Evolutionary conservation across 2,888 invertebrate genomes (phyloP), one percentile per base, ranked within the genome.

Genomic region (Timema podura): DNA sequence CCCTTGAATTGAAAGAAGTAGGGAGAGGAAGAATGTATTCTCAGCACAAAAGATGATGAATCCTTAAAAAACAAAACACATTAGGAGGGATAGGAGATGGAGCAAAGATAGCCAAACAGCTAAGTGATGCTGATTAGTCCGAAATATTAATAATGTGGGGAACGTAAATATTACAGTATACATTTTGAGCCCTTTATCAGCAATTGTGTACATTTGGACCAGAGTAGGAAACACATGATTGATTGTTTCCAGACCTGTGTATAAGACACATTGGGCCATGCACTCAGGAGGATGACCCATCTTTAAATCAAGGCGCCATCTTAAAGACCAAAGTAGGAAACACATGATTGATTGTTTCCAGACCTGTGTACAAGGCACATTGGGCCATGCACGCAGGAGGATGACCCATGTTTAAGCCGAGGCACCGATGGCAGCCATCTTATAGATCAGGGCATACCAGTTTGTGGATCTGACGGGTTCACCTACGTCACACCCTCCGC

Each of bases 401-500:
- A 61, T 45, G 61, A 61, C 61, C 61, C 61, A 10, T 61, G 61
- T 45, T 30, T 30, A 13, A 16, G 61, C 44, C 30, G 61, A 8
- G 44, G 30, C 2, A 45, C 30, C 61, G n/a, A n/a, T n/a, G n/a
- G n/a, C n/a, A n/a, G n/a, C n/a, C 46, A 48, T 11, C 54, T 68
- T 48, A 45, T 51, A 1, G 71, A 49, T 10, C 75, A 72, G 11
- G 74, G 76, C 45, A 71, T 74, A 30, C 77, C 78, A 6, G 77
- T 79, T 0, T 79, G 79, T 72, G 78, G 77, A 7, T 76, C 76
- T 11, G 76, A 79, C 69, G 74, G 75, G 15, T 47, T 48, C 59
- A 76, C 78, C 6, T 79, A 79, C 69, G 71, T 77, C 54, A 76
- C 76, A 30, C 76, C 77, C 13, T 76, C 78, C 64, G 77, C 79